phyloP scores from a whole-genome alignment of 35 echinoderm and acorn worm species.

The Anneissia japonica region DNA sequence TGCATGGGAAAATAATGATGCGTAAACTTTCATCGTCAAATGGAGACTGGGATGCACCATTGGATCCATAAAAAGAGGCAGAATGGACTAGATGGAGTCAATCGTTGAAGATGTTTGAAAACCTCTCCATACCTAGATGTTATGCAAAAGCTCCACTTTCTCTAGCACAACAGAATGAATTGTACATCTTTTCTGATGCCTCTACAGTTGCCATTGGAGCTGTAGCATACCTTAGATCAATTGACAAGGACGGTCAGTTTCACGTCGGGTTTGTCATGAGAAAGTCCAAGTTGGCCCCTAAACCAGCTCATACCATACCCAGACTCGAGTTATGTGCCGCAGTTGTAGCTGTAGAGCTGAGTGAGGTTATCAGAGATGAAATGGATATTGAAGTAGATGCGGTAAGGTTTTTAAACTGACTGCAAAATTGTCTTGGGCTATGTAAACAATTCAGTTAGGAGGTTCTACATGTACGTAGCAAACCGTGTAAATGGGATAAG shows the following conservation, averaged over 20 bases:
- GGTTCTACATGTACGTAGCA: neutral
- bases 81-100: conserved; percentile 22
- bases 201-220: conserved; percentile 32
- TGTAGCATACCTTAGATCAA: conserved; percentile 19
- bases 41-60: neutral
- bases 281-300: conserved; percentile 40
- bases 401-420: conserved; percentile 58
- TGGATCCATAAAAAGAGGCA: neutral
- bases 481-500: conserved; percentile 54
- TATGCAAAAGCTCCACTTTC: neutral
- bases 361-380: conserved; percentile 18
- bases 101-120: conserved; percentile 2
- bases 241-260: neutral
- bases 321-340: conserved; percentile 70
- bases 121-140: conserved; percentile 9
- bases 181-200: conserved; percentile 62
- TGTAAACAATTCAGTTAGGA: neutral
- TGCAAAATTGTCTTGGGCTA: conserved; percentile 51
- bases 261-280: conserved; percentile 29
- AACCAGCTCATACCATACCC: conserved; percentile 37
- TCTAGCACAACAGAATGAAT: neutral
- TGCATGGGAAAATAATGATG: neutral
- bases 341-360: conserved; percentile 37
- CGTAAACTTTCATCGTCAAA: neutral
- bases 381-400: conserved; percentile 10